Evolutionary conservation across 2,113 vertebrate species (phyloP), one percentile per base, ranked within the genome.

Genomic region (Sinocyclocheilus anophthalmus): DNA sequence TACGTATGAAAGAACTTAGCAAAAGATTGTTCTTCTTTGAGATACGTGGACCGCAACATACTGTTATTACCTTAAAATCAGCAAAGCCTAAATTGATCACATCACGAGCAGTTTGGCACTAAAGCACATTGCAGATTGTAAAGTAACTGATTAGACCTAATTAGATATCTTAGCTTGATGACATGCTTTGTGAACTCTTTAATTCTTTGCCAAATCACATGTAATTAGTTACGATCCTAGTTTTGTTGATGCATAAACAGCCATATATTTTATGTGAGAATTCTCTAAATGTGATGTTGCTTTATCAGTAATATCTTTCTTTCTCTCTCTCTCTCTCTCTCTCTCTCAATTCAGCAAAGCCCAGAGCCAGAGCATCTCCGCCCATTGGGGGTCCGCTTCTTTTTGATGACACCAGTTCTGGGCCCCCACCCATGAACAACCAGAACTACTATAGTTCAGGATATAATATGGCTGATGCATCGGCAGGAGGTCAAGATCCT

Each of bases 351-450:
- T 59, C 81, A 95, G 95, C 92, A 75, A 95, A 96, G 85, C 91
- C 84, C 0, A 94, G 95, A 90, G 93, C 94, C 39, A 94, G 95
- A 75, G 89, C 90, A 10, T 93, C 92, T 26, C 92, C 93, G 0
- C 90, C 93, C 9, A 45, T 93, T 5, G 93, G 94, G 1, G 94
- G 96, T 0, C 92, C 95, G 0, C 89, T 96, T 73, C 90, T 96
- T 48, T 96, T 96, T 88, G 95, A 95, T 4, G 95, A 96, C 88
- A 96, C 95, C 88, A 96, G 95, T 76, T 92, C 95, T 20, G 92
- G 89, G 45, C 92, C 94, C 57, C 88, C 93, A 85, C 90, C 91
- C 5, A 83, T 93, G 85, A 93, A 91, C 88, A 95, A 16, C 91
- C 94, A 89, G 92, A 95, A 90, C 42, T 95, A 91, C 90, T 95